Evolutionary conservation across 2,888 invertebrate genomes (phyloP).

Genomic region (Ischnura elegans): DNA sequence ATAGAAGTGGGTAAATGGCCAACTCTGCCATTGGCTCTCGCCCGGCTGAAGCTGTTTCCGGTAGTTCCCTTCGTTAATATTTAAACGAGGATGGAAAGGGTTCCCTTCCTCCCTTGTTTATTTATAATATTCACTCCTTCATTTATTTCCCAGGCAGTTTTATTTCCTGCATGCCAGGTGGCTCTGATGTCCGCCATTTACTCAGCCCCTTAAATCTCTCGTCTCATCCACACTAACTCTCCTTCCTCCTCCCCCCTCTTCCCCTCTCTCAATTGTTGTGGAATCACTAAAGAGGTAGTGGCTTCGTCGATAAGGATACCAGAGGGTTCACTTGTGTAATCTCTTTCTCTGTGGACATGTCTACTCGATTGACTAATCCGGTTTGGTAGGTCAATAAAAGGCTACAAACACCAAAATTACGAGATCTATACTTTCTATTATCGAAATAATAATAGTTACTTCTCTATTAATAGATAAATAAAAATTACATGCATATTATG

Average conservation of each 20-base stretch:
- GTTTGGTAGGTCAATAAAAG: not conserved
- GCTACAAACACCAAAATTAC: too few relatives aligned
- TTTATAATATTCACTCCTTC: conserved; percentile 64
- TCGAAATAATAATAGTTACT: too few relatives aligned
- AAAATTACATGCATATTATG: too few relatives aligned
- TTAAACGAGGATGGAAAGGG: conserved; percentile 65
- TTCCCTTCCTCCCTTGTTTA: conserved; percentile 64
- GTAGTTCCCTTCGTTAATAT: conserved; percentile 66
- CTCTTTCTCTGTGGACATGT: not conserved
- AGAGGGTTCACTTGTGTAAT: not conserved
- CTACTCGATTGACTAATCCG: not conserved
- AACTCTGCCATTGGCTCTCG: conserved; percentile 61
- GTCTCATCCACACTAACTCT: not conserved
- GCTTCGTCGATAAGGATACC: not conserved
- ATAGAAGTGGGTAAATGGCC: conserved; percentile 63
- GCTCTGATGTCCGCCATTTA: conserved; percentile 38
- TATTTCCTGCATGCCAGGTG: conserved; percentile 62
- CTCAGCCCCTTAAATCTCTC: conserved; percentile 9
- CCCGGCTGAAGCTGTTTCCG: conserved; percentile 60
- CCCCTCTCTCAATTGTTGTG: conserved; percentile 25
- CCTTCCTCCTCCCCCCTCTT: not conserved
- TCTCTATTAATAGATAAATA: too few relatives aligned
- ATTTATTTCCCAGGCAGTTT: conserved; percentile 58
- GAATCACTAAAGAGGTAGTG: not conserved
- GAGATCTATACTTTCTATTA: too few relatives aligned